Conservation (phyloP, 2,888 invertebrate genomes). For the Plagiodera versicolora region DNA sequence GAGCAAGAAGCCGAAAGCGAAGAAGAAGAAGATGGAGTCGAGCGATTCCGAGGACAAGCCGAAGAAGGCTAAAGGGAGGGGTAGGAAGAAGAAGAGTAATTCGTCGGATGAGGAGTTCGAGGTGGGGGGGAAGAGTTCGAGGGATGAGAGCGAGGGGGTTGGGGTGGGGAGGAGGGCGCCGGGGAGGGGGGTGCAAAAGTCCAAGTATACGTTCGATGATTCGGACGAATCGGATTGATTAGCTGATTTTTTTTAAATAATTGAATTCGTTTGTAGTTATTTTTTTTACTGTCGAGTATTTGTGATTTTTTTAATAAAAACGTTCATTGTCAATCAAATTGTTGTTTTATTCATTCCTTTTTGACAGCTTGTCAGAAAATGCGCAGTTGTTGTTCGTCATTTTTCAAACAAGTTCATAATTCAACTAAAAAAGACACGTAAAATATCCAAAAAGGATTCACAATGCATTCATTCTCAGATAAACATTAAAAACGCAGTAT, state of each 20-base stretch:
- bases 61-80: constrained; percentile 3
- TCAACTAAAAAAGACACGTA: no score
- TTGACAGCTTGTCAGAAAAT: no score
- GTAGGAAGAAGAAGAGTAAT: constrained; percentile 18
- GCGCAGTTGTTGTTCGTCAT: no score
- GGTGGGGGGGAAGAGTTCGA: no score
- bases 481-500: no score
- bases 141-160: constrained; percentile 27
- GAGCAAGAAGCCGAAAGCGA: constrained; percentile 30
- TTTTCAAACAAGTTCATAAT: no score
- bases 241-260: no score
- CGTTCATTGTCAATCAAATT: background rate
- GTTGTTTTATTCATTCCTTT: background rate
- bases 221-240: constrained; percentile 23
- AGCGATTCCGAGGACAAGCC: constrained; percentile 11
- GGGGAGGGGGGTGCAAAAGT: constrained; percentile 43
- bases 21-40: constrained; percentile 22
- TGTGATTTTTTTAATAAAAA: background rate
- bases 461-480: no score
- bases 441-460: no score
- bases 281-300: background rate
- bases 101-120: constrained; percentile 19
- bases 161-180: constrained; percentile 30
- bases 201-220: constrained; percentile 45
- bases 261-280: background rate